Conservation (phyloP, 2,113 vertebrate species). For the Planiliza haematocheilus region DNA sequence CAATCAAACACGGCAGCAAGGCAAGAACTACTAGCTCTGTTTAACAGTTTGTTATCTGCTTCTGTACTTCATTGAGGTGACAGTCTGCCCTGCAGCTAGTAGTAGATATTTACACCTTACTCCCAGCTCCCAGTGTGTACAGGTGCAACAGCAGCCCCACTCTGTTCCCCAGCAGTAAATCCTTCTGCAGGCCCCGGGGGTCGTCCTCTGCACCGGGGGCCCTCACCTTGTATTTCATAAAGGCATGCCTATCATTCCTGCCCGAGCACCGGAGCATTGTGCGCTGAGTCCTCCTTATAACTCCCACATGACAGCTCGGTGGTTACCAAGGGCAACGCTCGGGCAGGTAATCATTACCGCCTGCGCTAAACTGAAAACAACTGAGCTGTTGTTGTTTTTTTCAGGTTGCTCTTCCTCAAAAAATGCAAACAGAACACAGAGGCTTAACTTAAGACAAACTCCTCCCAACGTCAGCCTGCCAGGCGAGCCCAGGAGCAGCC, state of each 20-base stretch:
- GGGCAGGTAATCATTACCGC: slow-evolving; percentile 29
- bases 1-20: too few relatives aligned
- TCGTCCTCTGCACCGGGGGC: slow-evolving; percentile 3
- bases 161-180: slow-evolving; percentile 11
- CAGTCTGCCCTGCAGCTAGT: too few relatives aligned
- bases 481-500: not conserved
- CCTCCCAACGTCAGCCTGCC: too few relatives aligned
- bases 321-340: not conserved
- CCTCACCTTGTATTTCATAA: slow-evolving; percentile 15
- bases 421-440: not conserved
- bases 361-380: not conserved
- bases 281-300: not conserved
- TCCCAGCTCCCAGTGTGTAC: too few relatives aligned
- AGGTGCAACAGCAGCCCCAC: not conserved
- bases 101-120: too few relatives aligned
- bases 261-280: not conserved
- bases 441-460: not conserved
- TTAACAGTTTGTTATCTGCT: not conserved
- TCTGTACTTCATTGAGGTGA: too few relatives aligned
- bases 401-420: not conserved
- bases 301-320: not conserved
- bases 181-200: not conserved
- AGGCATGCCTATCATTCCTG: slow-evolving; percentile 55
- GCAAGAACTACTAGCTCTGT: not conserved
- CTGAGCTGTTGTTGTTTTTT: not conserved